Conservation (phyloP, 2,888 invertebrate species). For the Monoplex corrugatus region DNA sequence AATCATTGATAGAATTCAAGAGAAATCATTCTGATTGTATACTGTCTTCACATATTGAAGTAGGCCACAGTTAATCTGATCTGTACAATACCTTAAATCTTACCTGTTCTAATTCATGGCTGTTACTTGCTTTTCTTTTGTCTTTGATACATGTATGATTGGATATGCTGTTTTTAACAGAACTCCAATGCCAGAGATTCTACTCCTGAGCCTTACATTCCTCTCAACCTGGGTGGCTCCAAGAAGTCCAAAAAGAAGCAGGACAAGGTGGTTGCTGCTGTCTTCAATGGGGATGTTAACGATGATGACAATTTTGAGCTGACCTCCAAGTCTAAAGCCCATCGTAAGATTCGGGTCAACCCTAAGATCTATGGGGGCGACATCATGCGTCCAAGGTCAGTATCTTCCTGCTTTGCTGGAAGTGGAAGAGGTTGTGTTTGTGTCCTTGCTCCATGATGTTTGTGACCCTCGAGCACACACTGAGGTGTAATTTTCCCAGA, state of each 20-base stretch:
- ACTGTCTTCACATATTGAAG: too few relatives aligned
- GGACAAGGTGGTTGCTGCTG: conserved; percentile 58
- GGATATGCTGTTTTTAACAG: conserved; percentile 58
- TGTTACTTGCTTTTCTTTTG: background rate
- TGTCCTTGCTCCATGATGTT: background rate
- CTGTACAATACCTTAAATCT: too few relatives aligned
- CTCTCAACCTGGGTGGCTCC: conserved; percentile 48
- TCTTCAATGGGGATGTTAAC: conserved; percentile 65
- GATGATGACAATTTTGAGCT: conserved; percentile 77
- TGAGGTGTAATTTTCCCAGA: background rate
- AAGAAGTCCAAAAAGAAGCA: conserved; percentile 58
- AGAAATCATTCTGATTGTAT: too few relatives aligned
- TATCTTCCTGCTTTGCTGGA: background rate
- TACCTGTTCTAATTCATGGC: too few relatives aligned
- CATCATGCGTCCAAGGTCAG: conserved; percentile 75
- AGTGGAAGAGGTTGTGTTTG: background rate
- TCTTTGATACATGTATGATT: background rate
- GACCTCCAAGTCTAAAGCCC: conserved; percentile 78
- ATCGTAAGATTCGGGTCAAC: conserved; percentile 76
- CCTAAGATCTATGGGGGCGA: conserved; percentile 76
- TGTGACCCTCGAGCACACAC: background rate
- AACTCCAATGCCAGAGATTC: conserved; percentile 74
- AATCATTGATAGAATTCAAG: too few relatives aligned
- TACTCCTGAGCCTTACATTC: conserved; percentile 70
- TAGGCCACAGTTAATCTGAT: too few relatives aligned